Evolutionary conservation across 1,140 invertebrate species (phyloP).

Genomic region (Reticulitermes speratus): DNA sequence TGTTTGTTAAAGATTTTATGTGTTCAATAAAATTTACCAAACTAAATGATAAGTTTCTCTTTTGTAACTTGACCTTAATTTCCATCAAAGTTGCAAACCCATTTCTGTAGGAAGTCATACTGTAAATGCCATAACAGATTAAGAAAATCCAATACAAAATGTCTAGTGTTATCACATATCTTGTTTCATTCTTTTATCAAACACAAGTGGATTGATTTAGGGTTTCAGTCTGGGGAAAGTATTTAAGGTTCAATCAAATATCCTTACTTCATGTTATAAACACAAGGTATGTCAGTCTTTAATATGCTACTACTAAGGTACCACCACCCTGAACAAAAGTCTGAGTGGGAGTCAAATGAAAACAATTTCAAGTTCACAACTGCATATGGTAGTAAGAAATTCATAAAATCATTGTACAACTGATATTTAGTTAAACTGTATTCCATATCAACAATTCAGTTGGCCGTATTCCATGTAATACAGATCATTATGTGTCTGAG

Average conservation of each 20-base stretch:
- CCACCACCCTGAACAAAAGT: not conserved
- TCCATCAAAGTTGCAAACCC: not conserved
- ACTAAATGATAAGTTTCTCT: not conserved
- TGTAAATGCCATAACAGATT: not conserved
- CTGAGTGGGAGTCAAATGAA: not conserved
- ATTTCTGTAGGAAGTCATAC: not conserved
- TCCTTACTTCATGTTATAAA: not conserved
- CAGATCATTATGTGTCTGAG: too few relatives aligned
- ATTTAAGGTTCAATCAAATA: too few relatives aligned
- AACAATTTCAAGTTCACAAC: not conserved
- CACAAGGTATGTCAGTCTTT: not conserved
- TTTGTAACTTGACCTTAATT: not conserved
- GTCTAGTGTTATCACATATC: not conserved
- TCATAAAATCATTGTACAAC: too few relatives aligned
- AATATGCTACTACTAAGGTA: not conserved
- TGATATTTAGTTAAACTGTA: too few relatives aligned
- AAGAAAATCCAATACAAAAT: not conserved
- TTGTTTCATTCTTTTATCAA: not conserved
- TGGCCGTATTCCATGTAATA: too few relatives aligned
- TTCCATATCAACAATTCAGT: too few relatives aligned
- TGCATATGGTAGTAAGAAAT: too few relatives aligned
- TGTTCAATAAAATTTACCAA: constrained; percentile 14
- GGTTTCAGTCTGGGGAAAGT: too few relatives aligned
- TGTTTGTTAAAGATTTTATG: not conserved
- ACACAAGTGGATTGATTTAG: too few relatives aligned